Base-by-base conservation (phyloP, 2,113 vertebrate genomes). In the Parotia lawesii region DNA sequence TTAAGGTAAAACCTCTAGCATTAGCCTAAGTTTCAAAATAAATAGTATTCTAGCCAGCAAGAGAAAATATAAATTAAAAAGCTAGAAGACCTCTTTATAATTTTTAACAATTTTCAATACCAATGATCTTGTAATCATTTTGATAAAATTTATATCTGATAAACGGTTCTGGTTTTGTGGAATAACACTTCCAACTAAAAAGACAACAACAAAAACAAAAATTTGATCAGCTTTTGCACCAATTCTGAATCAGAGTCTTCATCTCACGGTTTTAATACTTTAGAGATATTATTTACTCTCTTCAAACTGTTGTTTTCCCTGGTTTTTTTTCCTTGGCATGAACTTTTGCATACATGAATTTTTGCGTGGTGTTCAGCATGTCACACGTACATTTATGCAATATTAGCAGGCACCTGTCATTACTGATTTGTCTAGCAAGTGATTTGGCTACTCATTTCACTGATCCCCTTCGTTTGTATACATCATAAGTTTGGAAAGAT, bases 331-430 rank as follows among this genome's bases (percentile, higher is more conserved):
- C 16, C 12, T 82, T 70, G n/a, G 20, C 40, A 28, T 64, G 11
- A 38, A n/a, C 10, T 70, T 35, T 3, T 23, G 10, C 19, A n/a
- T 16, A n/a, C 6, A 11, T 72, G 15, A 76, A 25, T 19, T 85
- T n/a, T 62, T 72, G 11, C 23, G n/a, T 14, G 14, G 2, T 85
- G 38, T 50, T 69, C 35, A 60, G 38, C 19, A 44, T 27, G 38
- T 23, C 6, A 2, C 1, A 0, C 6, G 1, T 31, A 24, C 21
- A 20, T 54, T n/a, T 42, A 17, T 31, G 25, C 23, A 78, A 22
- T 27, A 47, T 51, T 28, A 56, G 6, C n/a, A 47, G 33, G 12
- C 29, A 2, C 3, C 7, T 70, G 20, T 51, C 9, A 16, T 69
- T 81, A 69, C 11, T n/a, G 24, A 45, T 82, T 51, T 74, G 19